Base-by-base conservation (phyloP, 2,797 vertebrate genomes). In the Crocodylus rhombifer region DNA sequence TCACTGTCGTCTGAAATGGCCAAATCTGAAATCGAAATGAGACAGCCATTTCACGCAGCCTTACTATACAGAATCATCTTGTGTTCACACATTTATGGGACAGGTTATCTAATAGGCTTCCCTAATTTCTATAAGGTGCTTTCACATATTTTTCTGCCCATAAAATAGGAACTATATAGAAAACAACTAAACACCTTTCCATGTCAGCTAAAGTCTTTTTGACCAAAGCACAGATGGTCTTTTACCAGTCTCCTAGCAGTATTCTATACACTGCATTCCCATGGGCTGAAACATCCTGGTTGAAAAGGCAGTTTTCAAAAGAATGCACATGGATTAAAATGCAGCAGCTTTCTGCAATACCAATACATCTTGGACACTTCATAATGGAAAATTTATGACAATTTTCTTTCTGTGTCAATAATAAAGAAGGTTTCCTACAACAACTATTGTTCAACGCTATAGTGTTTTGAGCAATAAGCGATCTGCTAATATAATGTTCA, bases 221-320 rank as follows among this genome's bases (percentile, higher is more conserved):
- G 89, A 74, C 23, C 90, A 93, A 79, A 83, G 86, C 83, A 89
- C 94, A 95, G 92, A 87, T 92, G 93, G 92, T 36, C 75, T 55
- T 87, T 81, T 42, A 63, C 65, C 71, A 91, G 81, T 86, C 61
- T 89, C 87, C 82, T 69, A 65, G 26, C 73, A 78, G 79, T 67
- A 88, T 62, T 92, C 85, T 26, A 3, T 69, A 67, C 42, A n/a
- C 63, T 85, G 84, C 57, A 1, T 14, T 95, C 89, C 90, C 93
- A 58, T 81, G 89, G 91, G 87, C 87, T 87, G 81, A 21, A 63
- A 36, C 11, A 42, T 33, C 51, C 87, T 83, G 69, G 89, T 81
- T 42, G 83, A 71, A 88, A 89, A 91, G 75, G 3, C 21, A 11
- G 5, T 42, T 78, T 87, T 69, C 58, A 56, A 74, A 87, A 92